Conservation (phyloP, 2,797 vertebrate species). For the Molossus molossus region DNA sequence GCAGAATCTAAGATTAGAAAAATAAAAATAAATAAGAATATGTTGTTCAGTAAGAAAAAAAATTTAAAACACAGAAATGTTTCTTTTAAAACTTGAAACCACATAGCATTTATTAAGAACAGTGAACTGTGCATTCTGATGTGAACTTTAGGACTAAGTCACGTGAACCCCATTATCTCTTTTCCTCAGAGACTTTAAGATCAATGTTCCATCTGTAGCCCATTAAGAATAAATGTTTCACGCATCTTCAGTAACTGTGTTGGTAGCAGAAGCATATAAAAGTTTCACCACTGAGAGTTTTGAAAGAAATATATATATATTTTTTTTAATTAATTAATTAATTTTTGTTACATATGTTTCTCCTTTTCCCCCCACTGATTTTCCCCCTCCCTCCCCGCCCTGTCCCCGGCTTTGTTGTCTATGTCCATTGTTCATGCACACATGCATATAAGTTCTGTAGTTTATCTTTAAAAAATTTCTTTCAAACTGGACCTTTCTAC, state of each 20-base stretch:
- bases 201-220: slow-evolving; percentile 41
- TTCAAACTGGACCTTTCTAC: not conserved
- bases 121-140: slow-evolving; percentile 28
- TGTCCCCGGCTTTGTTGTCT: too few species aligned
- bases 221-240: slow-evolving; percentile 74
- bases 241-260: slow-evolving; percentile 59
- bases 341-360: too few species aligned
- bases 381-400: too few species aligned
- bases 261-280: slow-evolving; percentile 72
- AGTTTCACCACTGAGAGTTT: slow-evolving; percentile 72
- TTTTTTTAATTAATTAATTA: too few species aligned
- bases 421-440: too few species aligned
- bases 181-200: slow-evolving; percentile 57
- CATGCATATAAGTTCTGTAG: too few species aligned
- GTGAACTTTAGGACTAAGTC: slow-evolving; percentile 63
- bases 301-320: slow-evolving; percentile 63
- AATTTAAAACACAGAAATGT: slow-evolving; percentile 46
- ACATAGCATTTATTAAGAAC: not conserved
- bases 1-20: not conserved
- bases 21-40: not conserved
- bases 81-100: slow-evolving; percentile 58
- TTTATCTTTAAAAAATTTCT: not conserved
- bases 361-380: too few species aligned
- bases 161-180: slow-evolving; percentile 63
- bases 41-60: not conserved